Evolutionary conservation across 2,888 invertebrate genomes (phyloP).

Genomic region (Acheta domesticus): DNA sequence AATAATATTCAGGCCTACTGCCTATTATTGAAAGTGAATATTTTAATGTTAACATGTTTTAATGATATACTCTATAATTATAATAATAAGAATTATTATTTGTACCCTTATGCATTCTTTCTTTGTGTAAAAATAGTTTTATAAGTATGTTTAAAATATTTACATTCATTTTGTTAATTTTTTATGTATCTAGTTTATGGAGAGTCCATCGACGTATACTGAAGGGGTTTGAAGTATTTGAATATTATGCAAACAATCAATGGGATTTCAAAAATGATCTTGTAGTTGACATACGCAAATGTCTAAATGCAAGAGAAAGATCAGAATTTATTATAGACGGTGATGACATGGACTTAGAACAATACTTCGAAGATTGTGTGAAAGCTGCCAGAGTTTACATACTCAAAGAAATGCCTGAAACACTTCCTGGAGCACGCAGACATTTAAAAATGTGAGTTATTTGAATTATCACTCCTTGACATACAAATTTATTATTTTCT

Average conservation of each 20-base stretch:
- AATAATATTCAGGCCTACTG: no score
- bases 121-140: no score
- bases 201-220: slow-evolving; percentile 77
- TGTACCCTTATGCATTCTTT: no score
- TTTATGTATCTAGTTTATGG: slow-evolving; percentile 55
- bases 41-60: no score
- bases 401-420: slow-evolving; percentile 77
- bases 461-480: no score
- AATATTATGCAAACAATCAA: slow-evolving; percentile 88
- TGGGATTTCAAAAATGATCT: slow-evolving; percentile 82
- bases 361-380: slow-evolving; percentile 80
- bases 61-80: no score
- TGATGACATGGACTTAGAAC: slow-evolving; percentile 67
- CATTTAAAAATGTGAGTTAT: slow-evolving; percentile 73
- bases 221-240: slow-evolving; percentile 84
- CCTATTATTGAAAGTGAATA: no score
- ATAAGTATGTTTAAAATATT: no score
- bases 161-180: no score
- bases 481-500: background rate
- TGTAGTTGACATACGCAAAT: slow-evolving; percentile 55
- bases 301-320: slow-evolving; percentile 64
- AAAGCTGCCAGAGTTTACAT: slow-evolving; percentile 75
- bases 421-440: slow-evolving; percentile 71
- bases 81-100: no score
- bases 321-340: slow-evolving; percentile 59